phyloP scores from a whole-genome alignment of 2,797 vertebrate genomes.

The Vultur gryphus region DNA sequence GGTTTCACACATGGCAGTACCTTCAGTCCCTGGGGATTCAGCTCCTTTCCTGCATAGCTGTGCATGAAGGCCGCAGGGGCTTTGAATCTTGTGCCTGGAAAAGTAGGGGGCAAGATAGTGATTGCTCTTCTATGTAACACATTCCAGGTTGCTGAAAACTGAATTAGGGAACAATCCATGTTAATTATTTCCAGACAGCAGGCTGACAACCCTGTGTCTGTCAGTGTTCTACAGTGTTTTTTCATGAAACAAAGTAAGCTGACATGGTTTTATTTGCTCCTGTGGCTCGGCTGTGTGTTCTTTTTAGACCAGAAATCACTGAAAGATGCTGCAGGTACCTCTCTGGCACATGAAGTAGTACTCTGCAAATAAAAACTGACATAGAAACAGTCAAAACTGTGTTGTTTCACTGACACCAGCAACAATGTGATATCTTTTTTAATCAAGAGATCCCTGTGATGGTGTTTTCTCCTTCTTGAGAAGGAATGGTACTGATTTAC shows the following conservation, averaged over 20 bases:
- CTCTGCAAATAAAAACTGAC: not conserved
- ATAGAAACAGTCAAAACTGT: not conserved
- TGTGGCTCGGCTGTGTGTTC: not conserved
- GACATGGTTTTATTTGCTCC: not conserved
- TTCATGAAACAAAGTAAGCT: not conserved
- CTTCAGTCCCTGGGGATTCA: not conserved
- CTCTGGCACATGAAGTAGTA: not conserved
- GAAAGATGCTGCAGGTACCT: not conserved
- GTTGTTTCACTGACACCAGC: not conserved
- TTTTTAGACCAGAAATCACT: not conserved
- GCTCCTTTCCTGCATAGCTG: not conserved
- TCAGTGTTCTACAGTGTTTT: not conserved
- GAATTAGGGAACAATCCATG: not conserved
- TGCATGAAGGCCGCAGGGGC: not conserved
- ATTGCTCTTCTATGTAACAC: not conserved
- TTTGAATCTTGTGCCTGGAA: not conserved
- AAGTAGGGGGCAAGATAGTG: not conserved
- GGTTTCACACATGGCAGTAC: not conserved
- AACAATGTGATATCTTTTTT: not conserved
- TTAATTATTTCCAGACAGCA: not conserved
- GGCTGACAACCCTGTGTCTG: not conserved
- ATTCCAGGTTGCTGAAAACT: not conserved
- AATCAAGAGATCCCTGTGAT: not conserved
- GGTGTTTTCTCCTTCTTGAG: not conserved
- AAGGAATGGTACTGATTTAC: not conserved